These are phyloP conservation scores for Porites evermanni DNA, from an alignment of 92 coral and sea anemone genomes.

Conservation along the genomic window DNA sequence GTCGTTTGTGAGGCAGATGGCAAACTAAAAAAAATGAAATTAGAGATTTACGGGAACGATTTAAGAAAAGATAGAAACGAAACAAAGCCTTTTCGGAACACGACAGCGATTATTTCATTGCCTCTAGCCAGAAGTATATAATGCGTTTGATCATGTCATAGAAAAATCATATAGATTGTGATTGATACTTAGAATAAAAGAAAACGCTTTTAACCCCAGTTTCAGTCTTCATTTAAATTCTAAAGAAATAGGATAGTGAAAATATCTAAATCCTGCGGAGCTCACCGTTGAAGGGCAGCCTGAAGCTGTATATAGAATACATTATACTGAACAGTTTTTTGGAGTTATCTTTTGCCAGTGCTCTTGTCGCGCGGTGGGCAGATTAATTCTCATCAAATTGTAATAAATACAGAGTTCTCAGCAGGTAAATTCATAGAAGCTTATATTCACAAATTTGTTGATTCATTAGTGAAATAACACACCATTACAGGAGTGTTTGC, in stretches of 20 bases:
- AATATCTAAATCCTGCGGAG: background rate
- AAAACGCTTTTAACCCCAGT: background rate
- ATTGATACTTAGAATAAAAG: too few species aligned
- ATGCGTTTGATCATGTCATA: too few species aligned
- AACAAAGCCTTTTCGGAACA: constrained; percentile 27
- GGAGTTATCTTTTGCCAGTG: background rate
- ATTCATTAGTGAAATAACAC: constrained; percentile 17
- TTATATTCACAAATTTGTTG: background rate
- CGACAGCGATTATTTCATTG: background rate
- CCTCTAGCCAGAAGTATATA: background rate
- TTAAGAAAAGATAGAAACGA: background rate
- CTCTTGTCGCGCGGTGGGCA: background rate
- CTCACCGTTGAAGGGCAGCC: background rate
- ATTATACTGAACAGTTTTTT: background rate
- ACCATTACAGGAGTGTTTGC: constrained; percentile 14
- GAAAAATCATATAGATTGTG: too few species aligned
- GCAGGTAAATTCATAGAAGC: constrained; percentile 12
- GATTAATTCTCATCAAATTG: constrained; percentile 4
- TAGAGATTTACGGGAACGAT: constrained; percentile 22
- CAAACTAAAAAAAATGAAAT: constrained; percentile 5
- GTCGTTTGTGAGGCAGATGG: constrained; percentile 33
- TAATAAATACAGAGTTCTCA: constrained; percentile 4
- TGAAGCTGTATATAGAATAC: background rate
- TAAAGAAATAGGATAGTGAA: background rate
- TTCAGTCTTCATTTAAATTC: background rate